Percentiles rank a stretch among this genome's conserved stretches.
phyloP scores from a whole-genome alignment of 1,140 invertebrate genomes.

The Reticulitermes speratus region DNA sequence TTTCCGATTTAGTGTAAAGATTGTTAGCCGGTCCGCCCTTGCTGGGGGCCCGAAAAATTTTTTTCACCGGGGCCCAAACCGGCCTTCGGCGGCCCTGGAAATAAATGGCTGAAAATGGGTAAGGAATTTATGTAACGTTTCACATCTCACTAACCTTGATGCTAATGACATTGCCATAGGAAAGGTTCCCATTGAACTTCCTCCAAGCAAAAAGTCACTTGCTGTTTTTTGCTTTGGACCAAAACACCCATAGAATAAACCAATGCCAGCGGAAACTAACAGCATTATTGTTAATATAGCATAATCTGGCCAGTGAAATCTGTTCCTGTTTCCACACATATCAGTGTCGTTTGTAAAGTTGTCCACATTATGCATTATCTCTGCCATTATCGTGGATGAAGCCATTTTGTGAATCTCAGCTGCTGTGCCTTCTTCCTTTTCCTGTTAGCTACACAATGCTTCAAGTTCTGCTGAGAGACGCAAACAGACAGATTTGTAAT shows the following conservation, averaged over 20 bases:
- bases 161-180: conserved; percentile 77
- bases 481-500: no score
- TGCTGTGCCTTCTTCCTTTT: no score
- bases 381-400: background rate
- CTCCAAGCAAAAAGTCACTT: conserved; percentile 74
- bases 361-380: background rate
- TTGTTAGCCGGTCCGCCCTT: no score
- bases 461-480: no score
- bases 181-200: conserved; percentile 70
- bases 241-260: conserved; percentile 77
- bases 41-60: no score
- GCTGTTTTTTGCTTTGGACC: conserved; percentile 71
- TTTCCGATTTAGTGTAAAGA: no score
- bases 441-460: no score
- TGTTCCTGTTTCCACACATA: background rate
- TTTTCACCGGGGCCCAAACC: no score
- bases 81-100: no score
- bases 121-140: no score
- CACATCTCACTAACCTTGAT: conserved; percentile 48
- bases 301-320: conserved; percentile 69
- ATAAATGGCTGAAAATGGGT: no score
- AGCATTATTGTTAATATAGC: conserved; percentile 68
- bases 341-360: background rate
- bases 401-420: background rate
- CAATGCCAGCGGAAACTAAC: conserved; percentile 71